phyloP scores from a whole-genome alignment of 2,888 invertebrate species.

The Himalopsyche japonica region DNA sequence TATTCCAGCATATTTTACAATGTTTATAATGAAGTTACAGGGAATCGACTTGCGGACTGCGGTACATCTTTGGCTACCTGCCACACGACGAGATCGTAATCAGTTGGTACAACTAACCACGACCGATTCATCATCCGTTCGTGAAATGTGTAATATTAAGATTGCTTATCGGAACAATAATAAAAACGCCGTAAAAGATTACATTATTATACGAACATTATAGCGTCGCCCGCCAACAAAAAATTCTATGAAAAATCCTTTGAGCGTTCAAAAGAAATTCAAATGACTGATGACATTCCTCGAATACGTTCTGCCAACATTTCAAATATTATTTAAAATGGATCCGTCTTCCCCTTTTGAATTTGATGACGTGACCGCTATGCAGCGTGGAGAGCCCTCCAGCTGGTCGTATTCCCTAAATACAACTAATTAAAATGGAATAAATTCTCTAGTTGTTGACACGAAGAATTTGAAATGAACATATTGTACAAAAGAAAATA shows the following conservation, averaged over 20 bases:
- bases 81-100: conserved; percentile 25
- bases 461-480: neutral
- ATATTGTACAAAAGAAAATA: too few relatives aligned
- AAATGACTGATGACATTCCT: conserved; percentile 40
- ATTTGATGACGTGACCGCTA: conserved; percentile 16
- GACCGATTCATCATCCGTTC: conserved; percentile 39
- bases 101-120: conserved; percentile 3
- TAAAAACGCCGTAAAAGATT: conserved; percentile 32
- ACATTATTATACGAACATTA: conserved; percentile 27
- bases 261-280: conserved; percentile 18
- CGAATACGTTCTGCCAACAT: conserved; percentile 31
- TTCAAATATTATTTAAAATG: conserved; percentile 31
- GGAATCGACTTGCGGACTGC: neutral
- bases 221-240: conserved; percentile 21
- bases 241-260: conserved; percentile 24
- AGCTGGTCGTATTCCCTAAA: neutral
- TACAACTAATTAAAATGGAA: neutral
- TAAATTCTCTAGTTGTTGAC: neutral
- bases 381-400: neutral
- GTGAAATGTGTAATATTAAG: conserved; percentile 37
- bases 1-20: too few relatives aligned
- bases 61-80: conserved; percentile 18
- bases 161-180: conserved; percentile 33
- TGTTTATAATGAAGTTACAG: neutral
- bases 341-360: conserved; percentile 28